Percentiles rank a stretch among this genome's conserved stretches.
These are phyloP conservation scores for Paralichthys olivaceus DNA, from an alignment of 2,113 vertebrate genomes.

Conservation along the genomic window DNA sequence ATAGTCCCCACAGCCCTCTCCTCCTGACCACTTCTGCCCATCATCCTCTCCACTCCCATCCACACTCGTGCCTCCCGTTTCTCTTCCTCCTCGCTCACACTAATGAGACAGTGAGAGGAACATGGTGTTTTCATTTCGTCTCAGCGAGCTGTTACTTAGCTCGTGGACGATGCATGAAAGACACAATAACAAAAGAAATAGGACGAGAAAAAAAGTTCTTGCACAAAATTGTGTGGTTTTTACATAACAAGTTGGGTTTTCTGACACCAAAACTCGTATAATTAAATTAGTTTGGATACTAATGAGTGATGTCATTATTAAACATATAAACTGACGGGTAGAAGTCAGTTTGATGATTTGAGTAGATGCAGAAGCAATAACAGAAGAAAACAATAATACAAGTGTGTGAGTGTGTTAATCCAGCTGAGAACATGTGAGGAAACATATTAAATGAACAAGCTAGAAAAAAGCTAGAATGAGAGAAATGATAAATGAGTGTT, in stretches of 20 bases:
- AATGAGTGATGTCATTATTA: not conserved
- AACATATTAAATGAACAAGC: too few species aligned
- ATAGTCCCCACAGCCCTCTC: conserved; percentile 25
- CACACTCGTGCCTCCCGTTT: not conserved
- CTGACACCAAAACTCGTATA: not conserved
- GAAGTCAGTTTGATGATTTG: not conserved
- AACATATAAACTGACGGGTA: not conserved
- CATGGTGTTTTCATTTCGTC: conserved; percentile 13
- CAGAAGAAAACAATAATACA: not conserved
- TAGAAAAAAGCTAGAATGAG: not conserved
- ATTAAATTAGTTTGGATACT: not conserved
- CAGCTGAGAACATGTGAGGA: too few species aligned
- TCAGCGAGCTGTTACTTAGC: not conserved
- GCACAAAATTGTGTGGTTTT: conserved; percentile 4
- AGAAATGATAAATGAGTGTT: conserved; percentile 14
- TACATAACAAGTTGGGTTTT: not conserved
- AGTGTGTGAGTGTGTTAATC: not conserved
- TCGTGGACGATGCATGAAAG: not conserved
- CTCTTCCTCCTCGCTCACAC: conserved; percentile 1
- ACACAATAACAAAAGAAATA: not conserved
- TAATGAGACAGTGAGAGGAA: conserved; percentile 46
- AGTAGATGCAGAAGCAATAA: not conserved
- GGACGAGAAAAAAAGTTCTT: not conserved
- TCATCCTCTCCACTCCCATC: conserved; percentile 9
- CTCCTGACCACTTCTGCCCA: conserved; percentile 5